phyloP scores from a whole-genome alignment of 2,113 vertebrate genomes.

The Aspidoscelis tigris region DNA sequence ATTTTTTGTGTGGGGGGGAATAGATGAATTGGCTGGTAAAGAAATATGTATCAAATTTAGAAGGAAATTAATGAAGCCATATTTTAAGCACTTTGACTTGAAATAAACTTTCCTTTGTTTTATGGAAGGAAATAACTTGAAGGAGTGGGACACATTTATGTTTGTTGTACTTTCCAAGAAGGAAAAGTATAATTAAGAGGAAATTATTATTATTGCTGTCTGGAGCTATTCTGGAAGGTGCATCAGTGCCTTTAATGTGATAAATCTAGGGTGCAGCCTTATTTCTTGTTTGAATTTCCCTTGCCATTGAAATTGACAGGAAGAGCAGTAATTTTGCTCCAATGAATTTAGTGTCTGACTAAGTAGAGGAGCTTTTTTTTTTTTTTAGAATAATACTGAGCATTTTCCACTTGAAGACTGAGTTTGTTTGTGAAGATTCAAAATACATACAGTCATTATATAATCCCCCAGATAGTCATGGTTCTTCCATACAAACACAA shows the following conservation, averaged over 20 bases:
- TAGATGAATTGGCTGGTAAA: constrained; percentile 15
- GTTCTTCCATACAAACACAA: no score
- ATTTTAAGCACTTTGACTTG: neutral
- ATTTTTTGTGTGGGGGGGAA: no score
- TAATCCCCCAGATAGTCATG: no score
- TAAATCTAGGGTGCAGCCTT: neutral
- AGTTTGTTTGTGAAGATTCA: no score
- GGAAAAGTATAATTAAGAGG: constrained; percentile 13
- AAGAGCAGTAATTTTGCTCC: neutral
- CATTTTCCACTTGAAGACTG: no score
- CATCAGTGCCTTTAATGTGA: constrained; percentile 21
- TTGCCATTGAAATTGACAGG: constrained; percentile 13
- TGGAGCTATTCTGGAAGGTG: neutral
- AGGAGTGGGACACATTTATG: neutral
- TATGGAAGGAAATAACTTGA: constrained; percentile 45
- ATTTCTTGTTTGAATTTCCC: constrained; percentile 6
- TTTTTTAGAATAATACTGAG: neutral
- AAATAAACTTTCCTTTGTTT: constrained; percentile 26
- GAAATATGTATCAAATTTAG: neutral
- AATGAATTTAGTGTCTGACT: fast-evolving
- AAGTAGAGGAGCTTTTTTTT: neutral
- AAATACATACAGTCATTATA: no score
- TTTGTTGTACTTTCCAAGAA: constrained; percentile 46
- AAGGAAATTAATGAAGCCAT: neutral
- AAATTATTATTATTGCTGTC: constrained; percentile 21